Base-by-base conservation (phyloP, 2,797 vertebrate species). In the Heliangelus exortis region DNA sequence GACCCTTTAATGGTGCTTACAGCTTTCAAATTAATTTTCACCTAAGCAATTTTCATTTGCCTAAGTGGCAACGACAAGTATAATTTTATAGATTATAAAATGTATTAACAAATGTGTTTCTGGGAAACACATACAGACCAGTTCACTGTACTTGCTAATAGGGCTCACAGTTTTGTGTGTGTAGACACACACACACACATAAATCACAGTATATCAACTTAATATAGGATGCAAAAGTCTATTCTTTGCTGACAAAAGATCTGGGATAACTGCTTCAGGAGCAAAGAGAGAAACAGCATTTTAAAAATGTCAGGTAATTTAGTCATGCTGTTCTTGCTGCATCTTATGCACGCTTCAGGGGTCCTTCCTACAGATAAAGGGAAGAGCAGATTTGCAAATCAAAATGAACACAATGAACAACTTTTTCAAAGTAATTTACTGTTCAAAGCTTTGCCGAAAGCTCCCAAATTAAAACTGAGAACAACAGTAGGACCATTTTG, bases 11-110 rank as follows among this genome's bases (percentile, higher is more conserved):
- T 6, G 3, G 23, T n/a, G 48, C 20, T 65, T 78, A 13, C 25
- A 53, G 73, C 84, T 92, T 84, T 57, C 68, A 88, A 72, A 71
- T 50, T 75, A 84, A 54, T 65, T 14, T 71, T 83, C 31, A 75
- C 41, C 15, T 61, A 47, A 78, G 68, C 10, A 54, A 10, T 34
- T 68, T 26, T 51, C 39, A 39, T 39, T 39, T 39, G 39, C 39
- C 39, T 39, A 39, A 86, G 22, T 57, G 80, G 61, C 34, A 90
- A 57, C 23, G 15, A 48, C 2, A 85, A 58, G 8, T 54, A 34
- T 21, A 67, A 75, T 84, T 75, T 58, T 51, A 87, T 10, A 68
- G 10, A 68, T 22, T 48, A 63, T 19, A 59, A 79, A 51, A 19
- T 36, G 14, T 63, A 53, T 25, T 17, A 92, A 54, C 6, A 34